These are phyloP conservation scores for Lagorchestes hirsutus DNA, from an alignment of 2,797 vertebrate species.

Conservation along the genomic window DNA sequence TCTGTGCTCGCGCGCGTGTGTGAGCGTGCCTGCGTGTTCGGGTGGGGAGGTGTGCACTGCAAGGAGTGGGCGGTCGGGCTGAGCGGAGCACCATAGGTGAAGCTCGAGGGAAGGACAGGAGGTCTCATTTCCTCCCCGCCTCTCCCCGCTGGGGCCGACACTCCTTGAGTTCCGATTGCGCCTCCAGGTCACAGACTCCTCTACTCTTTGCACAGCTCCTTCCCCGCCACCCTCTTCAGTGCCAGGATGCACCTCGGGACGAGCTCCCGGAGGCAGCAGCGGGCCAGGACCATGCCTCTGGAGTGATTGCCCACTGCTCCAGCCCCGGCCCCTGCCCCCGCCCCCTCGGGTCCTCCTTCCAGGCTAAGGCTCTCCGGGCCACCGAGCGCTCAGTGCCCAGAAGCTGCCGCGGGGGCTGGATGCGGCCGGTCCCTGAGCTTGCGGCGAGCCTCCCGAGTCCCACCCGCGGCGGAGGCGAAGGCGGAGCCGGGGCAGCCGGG, in stretches of 20 bases:
- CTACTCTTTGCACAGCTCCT: conserved; percentile 38
- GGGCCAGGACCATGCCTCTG: conserved; percentile 46
- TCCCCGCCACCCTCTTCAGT: background rate
- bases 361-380: conserved; percentile 43
- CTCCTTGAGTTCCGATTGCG: background rate
- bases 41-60: conserved; percentile 65
- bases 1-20: background rate
- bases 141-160: conserved; percentile 14
- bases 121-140: conserved; percentile 41
- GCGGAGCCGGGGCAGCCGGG: conserved; percentile 13
- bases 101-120: background rate
- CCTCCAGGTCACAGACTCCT: conserved; percentile 47
- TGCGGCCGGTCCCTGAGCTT: background rate
- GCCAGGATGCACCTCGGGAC: fast-evolving
- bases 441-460: conserved; percentile 64
- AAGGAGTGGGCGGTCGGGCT: conserved; percentile 64
- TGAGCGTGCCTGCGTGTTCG: conserved; percentile 23
- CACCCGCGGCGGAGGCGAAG: conserved; percentile 38
- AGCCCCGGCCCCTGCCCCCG: conserved; percentile 46
- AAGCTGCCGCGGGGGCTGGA: conserved; percentile 47
- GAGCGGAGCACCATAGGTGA: conserved; percentile 52
- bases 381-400: background rate
- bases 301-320: conserved; percentile 39
- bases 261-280: conserved; percentile 9
- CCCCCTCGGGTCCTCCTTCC: conserved; percentile 65